Conservation (phyloP, 1,140 invertebrate genomes). For the Megalonaias nervosa region DNA sequence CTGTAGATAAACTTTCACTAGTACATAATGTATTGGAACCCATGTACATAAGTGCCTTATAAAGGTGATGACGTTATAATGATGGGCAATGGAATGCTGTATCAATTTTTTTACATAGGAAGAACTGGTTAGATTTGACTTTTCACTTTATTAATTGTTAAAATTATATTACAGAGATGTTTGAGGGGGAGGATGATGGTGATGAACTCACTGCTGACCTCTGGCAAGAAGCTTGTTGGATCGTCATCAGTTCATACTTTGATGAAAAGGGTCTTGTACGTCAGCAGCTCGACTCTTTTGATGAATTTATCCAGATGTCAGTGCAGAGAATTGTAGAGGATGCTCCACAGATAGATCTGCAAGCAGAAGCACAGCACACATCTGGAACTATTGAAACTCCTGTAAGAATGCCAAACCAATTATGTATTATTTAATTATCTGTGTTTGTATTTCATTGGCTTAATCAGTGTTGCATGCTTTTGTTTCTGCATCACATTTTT, state of each 20-base stretch:
- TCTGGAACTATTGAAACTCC: conserved; percentile 93
- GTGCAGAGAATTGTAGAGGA: conserved; percentile 99
- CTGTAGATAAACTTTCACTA: no score
- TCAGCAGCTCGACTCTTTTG: conserved; percentile 98
- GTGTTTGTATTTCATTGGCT: no score
- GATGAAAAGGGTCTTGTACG: conserved; percentile 99
- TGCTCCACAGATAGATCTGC: conserved; percentile 96
- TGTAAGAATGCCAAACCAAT: conserved; percentile 70
- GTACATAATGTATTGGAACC: no score
- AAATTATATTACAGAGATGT: conserved; percentile 13
- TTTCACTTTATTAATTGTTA: not conserved
- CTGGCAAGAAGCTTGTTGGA: conserved; percentile 99
- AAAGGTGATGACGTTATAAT: no score
- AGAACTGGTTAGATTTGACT: not conserved
- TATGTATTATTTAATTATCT: no score
- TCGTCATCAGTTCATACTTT: conserved; percentile 99
- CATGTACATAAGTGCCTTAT: no score
- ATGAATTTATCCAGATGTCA: conserved; percentile 99
- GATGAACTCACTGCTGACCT: conserved; percentile 93
- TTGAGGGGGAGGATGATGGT: conserved; percentile 62
- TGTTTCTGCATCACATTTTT: no score
- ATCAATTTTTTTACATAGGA: no score
- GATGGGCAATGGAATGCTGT: no score
- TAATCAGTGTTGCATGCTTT: no score
- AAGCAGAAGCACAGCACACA: conserved; percentile 97